Conservation (phyloP, 2,888 invertebrate species). For the Hermaeophaga mercurialis region DNA sequence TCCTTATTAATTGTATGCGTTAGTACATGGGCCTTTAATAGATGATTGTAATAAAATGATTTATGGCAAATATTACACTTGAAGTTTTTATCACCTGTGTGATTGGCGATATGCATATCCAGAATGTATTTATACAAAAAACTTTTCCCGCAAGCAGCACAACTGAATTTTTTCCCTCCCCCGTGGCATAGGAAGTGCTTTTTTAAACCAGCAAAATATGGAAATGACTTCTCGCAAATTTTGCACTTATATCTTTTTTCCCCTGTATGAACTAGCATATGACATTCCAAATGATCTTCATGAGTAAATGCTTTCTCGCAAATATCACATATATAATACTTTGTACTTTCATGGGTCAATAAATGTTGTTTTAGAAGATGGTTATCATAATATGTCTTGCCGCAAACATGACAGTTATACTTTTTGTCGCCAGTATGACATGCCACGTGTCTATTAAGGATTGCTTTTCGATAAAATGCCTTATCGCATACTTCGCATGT, state of each 20-base stretch:
- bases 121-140: background rate
- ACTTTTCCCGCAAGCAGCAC: constrained; percentile 4
- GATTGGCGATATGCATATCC: background rate
- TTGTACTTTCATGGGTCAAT: too few species aligned
- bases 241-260: constrained; percentile 54
- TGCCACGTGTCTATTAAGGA: too few species aligned
- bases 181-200: constrained; percentile 3
- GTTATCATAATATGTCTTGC: too few species aligned
- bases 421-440: too few species aligned
- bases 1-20: background rate
- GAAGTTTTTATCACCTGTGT: background rate
- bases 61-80: too few species aligned
- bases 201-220: background rate
- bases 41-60: too few species aligned
- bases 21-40: background rate
- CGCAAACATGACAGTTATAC: too few species aligned
- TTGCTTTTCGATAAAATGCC: too few species aligned
- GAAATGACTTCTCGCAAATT: constrained; percentile 40
- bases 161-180: background rate
- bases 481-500: too few species aligned
- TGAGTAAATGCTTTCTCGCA: constrained; percentile 52
- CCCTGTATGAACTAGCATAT: constrained; percentile 53
- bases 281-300: constrained; percentile 52
- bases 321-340: too few species aligned
- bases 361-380: too few species aligned